phyloP scores from a whole-genome alignment of 2,113 vertebrate genomes.

The Neotoma lepida region DNA sequence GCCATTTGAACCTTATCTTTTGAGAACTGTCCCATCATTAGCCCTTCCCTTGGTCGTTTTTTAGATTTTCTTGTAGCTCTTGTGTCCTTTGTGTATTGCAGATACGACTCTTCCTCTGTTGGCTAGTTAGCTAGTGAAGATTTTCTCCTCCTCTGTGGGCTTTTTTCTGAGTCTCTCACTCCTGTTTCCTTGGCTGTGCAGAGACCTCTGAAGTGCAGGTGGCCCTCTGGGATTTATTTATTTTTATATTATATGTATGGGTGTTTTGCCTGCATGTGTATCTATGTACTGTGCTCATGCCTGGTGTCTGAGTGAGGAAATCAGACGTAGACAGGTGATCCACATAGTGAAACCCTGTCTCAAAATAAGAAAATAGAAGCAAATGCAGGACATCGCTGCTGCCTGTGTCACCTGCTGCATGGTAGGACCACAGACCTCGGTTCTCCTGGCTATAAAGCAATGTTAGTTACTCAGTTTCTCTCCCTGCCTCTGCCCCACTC shows the following conservation, averaged over 20 bases:
- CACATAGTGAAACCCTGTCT: background rate
- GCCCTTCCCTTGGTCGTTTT: background rate
- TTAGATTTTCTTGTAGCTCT: background rate
- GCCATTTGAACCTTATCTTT: background rate
- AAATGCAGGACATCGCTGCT: background rate
- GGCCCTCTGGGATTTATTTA: background rate
- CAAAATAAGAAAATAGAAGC: background rate
- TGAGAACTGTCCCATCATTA: background rate
- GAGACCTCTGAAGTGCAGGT: background rate
- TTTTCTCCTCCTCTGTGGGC: background rate
- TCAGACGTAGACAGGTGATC: background rate
- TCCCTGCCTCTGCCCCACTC: background rate
- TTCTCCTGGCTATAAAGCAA: background rate
- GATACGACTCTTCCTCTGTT: background rate
- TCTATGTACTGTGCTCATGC: background rate
- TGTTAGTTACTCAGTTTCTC: background rate
- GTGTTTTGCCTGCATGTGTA: background rate
- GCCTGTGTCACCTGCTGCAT: background rate
- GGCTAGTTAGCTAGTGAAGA: background rate
- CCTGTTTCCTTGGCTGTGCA: background rate
- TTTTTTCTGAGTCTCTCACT: background rate
- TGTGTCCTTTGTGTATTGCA: background rate
- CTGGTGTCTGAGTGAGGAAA: background rate
- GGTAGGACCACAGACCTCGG: background rate
- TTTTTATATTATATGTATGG: background rate